Conservation (phyloP, 2,797 vertebrate species). For the Poecile montanus region DNA sequence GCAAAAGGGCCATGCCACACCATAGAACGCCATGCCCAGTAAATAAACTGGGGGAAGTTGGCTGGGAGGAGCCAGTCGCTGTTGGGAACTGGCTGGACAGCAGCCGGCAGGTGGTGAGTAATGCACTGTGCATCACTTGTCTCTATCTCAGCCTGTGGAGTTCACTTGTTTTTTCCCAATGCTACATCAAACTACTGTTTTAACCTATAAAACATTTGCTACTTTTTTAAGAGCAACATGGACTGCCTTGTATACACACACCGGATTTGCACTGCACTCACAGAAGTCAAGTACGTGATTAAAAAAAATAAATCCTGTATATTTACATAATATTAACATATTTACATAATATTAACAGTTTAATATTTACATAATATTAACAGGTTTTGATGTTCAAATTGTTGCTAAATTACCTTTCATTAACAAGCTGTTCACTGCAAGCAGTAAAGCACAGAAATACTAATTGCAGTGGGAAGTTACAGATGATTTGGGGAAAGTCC, state of each 20-base stretch:
- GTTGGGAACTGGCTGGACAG: background rate
- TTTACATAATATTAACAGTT: background rate
- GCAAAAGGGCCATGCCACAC: background rate
- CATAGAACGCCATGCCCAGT: background rate
- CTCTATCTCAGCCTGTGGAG: background rate
- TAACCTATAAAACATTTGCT: background rate
- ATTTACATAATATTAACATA: background rate
- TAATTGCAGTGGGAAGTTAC: background rate
- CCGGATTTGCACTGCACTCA: background rate
- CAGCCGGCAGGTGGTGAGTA: background rate
- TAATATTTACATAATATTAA: background rate
- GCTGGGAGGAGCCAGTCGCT: background rate
- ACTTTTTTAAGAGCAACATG: background rate
- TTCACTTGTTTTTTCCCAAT: accelerated
- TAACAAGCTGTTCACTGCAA: background rate
- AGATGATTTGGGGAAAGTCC: background rate
- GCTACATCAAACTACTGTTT: background rate
- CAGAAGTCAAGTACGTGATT: background rate
- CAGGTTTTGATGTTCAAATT: background rate
- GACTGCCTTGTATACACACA: background rate
- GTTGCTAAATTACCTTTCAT: background rate
- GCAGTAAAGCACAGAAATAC: conserved; percentile 5
- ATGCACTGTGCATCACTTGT: background rate
- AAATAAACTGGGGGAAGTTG: background rate
- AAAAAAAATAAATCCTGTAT: background rate